These are phyloP conservation scores for Grus americana DNA, from an alignment of 2,113 vertebrate genomes.

Conservation along the genomic window DNA sequence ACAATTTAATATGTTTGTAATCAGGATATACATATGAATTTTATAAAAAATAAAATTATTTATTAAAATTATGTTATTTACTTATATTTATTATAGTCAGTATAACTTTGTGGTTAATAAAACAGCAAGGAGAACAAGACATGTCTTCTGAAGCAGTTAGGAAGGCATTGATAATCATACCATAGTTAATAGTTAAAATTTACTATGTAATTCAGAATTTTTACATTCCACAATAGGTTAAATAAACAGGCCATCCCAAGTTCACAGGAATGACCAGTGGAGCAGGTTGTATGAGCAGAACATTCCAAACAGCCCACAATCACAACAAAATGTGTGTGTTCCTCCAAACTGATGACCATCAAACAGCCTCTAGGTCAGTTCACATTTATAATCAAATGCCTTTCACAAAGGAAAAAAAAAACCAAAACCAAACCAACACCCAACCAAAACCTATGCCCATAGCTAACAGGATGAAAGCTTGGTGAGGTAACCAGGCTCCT, in stretches of 20 bases:
- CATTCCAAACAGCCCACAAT: neutral
- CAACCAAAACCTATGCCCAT: neutral
- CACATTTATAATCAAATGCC: neutral
- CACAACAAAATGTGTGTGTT: constrained; percentile 13
- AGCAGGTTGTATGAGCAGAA: neutral
- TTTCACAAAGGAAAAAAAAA: neutral
- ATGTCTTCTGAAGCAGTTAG: neutral
- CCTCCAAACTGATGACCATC: neutral
- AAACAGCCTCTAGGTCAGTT: neutral
- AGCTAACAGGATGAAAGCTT: neutral
- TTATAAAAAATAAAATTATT: neutral
- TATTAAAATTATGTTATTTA: neutral
- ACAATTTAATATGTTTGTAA: neutral
- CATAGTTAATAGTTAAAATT: neutral
- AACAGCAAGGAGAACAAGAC: neutral
- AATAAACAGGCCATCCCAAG: neutral
- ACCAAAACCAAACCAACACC: too few relatives aligned
- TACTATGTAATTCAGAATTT: neutral
- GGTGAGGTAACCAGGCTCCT: neutral
- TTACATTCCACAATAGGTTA: neutral
- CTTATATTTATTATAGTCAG: neutral
- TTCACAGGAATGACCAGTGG: neutral
- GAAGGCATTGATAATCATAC: neutral
- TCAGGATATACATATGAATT: neutral
- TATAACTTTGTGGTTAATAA: neutral